phyloP scores from a whole-genome alignment of 2,797 vertebrate genomes.

The Acrossocheilus wenchowensis region DNA sequence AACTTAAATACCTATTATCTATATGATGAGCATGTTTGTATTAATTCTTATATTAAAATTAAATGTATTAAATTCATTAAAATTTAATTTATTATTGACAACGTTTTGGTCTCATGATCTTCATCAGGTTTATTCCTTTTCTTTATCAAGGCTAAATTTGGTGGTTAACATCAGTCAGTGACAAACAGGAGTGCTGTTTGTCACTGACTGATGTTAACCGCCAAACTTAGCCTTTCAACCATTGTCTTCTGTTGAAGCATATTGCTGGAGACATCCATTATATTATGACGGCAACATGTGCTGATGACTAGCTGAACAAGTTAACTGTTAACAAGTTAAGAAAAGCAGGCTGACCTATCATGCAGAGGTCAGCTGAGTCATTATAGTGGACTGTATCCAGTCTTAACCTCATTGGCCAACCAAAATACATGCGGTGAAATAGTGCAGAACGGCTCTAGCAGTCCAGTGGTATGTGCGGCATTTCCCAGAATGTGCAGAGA shows the following conservation, averaged over 20 bases:
- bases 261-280: background rate
- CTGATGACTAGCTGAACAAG: background rate
- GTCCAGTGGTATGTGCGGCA: constrained; percentile 57
- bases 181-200: no score
- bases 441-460: constrained; percentile 44
- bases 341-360: constrained; percentile 14
- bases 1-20: background rate
- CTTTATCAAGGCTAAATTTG: background rate
- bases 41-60: background rate
- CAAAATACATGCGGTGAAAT: constrained; percentile 45
- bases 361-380: constrained; percentile 17
- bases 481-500: constrained; percentile 58
- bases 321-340: background rate
- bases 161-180: no score
- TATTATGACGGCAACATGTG: background rate
- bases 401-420: constrained; percentile 17
- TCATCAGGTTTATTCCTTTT: background rate
- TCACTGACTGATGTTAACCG: background rate
- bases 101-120: no score
- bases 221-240: background rate
- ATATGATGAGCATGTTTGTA: background rate
- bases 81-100: no score
- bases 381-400: background rate
- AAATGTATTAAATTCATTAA: no score
- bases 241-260: background rate